Evolutionary conservation across 53 echinoderm and acorn worm genomes (phyloP).

Genomic region (Luidia sarsii): DNA sequence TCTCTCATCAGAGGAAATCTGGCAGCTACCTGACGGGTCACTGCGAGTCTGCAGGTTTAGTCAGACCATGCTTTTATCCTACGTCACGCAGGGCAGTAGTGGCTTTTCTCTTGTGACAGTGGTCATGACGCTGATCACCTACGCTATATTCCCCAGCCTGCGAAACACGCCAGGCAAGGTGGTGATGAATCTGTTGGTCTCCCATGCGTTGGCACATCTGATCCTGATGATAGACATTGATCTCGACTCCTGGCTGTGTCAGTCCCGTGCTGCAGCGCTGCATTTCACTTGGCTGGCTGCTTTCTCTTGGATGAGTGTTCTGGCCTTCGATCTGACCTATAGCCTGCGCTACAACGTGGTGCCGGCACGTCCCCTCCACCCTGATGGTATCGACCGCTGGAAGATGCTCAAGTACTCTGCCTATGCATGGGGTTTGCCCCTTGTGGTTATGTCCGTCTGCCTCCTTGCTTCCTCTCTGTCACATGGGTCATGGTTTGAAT

Average conservation of each 20-base stretch:
- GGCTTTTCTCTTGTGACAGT: background rate
- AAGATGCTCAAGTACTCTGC: slow-evolving; percentile 15
- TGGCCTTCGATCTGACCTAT: slow-evolving; percentile 39
- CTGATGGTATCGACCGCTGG: background rate
- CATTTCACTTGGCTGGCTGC: slow-evolving; percentile 56
- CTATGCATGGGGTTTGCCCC: slow-evolving; percentile 58
- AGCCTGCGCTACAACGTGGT: background rate
- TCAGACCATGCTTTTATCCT: background rate
- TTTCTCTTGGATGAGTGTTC: slow-evolving; percentile 65
- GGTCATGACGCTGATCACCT: background rate
- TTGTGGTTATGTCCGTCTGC: slow-evolving; percentile 29
- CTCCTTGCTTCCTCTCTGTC: slow-evolving; percentile 24
- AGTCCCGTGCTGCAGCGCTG: slow-evolving; percentile 15
- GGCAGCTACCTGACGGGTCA: slow-evolving; percentile 14
- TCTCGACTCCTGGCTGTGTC: slow-evolving; percentile 15
- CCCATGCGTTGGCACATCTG: background rate
- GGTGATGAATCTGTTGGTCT: slow-evolving; percentile 2
- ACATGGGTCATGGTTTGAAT: background rate
- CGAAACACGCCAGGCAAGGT: background rate
- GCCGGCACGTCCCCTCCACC: background rate
- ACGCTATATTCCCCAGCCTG: background rate
- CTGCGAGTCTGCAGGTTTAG: background rate
- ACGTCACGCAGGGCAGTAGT: background rate
- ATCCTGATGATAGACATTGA: background rate
- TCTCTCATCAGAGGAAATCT: background rate